Conservation (phyloP, 2,113 vertebrate genomes). For the Tetrao urogallus region DNA sequence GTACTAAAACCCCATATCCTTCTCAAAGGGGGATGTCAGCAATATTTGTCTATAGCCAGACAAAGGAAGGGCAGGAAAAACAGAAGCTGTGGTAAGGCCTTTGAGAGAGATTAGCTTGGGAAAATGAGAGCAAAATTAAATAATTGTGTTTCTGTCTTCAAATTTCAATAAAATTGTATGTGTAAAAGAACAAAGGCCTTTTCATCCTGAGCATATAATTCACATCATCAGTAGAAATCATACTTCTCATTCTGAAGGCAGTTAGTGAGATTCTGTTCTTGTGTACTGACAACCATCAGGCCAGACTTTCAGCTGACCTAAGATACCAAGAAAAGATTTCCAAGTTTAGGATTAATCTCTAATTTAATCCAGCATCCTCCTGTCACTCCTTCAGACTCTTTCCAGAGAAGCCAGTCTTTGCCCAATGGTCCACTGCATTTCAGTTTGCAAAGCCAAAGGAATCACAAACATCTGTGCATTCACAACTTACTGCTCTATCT, state of each 20-base stretch:
- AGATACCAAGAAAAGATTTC: background rate
- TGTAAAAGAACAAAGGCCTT: background rate
- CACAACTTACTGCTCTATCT: fast-evolving
- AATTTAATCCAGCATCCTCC: background rate
- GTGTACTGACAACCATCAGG: fast-evolving
- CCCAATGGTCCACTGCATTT: background rate
- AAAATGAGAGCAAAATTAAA: background rate
- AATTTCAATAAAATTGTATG: background rate
- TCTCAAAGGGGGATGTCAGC: background rate
- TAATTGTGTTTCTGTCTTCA: background rate
- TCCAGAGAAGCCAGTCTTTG: background rate
- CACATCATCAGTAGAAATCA: background rate
- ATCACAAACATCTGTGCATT: fast-evolving
- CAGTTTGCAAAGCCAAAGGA: background rate
- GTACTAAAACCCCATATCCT: background rate
- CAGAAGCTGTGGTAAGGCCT: background rate
- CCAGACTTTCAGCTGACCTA: background rate
- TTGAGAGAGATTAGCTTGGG: background rate
- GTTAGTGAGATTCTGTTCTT: background rate
- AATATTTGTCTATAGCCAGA: background rate
- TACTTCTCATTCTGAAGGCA: background rate
- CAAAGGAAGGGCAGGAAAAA: background rate
- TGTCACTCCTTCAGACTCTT: background rate
- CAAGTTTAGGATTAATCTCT: background rate
- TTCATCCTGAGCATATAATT: background rate